Conservation (phyloP, 2,888 invertebrate species). For the Pandemis heparana region DNA sequence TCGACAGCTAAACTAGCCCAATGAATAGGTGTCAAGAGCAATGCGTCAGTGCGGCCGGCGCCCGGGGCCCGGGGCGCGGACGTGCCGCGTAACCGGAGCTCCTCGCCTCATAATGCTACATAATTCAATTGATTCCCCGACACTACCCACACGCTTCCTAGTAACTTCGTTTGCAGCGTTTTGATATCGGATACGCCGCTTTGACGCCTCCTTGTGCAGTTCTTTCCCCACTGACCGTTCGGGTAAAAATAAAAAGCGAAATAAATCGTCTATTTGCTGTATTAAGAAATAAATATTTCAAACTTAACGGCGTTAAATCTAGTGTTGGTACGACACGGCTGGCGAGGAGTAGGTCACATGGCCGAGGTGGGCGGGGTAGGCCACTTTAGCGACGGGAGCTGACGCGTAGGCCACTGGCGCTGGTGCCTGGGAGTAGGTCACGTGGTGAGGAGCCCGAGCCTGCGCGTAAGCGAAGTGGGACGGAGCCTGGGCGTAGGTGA, state of each 20-base stretch:
- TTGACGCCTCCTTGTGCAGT: slow-evolving; percentile 78
- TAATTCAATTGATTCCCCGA: slow-evolving; percentile 85
- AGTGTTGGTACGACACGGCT: slow-evolving; percentile 75
- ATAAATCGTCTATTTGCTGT: slow-evolving; percentile 56
- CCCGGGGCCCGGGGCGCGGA: slow-evolving; percentile 57
- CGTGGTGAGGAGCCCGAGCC: slow-evolving; percentile 47
- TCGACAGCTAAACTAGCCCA: slow-evolving; percentile 69
- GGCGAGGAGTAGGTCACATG: slow-evolving; percentile 73
- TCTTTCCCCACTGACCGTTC: slow-evolving; percentile 64
- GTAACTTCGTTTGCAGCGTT: slow-evolving; percentile 84
- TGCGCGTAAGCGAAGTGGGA: slow-evolving; percentile 50
- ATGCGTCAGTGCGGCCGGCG: slow-evolving; percentile 71
- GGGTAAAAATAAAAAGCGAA: slow-evolving; percentile 61
- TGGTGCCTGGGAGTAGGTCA: neutral
- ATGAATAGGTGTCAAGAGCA: slow-evolving; percentile 81
- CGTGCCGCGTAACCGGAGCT: slow-evolving; percentile 80
- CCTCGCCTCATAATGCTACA: slow-evolving; percentile 81
- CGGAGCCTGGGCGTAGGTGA: slow-evolving; percentile 47
- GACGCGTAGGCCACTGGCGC: slow-evolving; percentile 44
- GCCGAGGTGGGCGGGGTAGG: slow-evolving; percentile 55
- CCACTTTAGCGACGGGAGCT: slow-evolving; percentile 49
- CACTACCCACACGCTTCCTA: slow-evolving; percentile 82
- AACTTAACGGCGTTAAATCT: slow-evolving; percentile 55
- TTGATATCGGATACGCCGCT: slow-evolving; percentile 84
- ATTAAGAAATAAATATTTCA: slow-evolving; percentile 68